These are phyloP conservation scores for Yponomeuta evonymella DNA, from an alignment of 2,888 invertebrate species.

Conservation along the genomic window DNA sequence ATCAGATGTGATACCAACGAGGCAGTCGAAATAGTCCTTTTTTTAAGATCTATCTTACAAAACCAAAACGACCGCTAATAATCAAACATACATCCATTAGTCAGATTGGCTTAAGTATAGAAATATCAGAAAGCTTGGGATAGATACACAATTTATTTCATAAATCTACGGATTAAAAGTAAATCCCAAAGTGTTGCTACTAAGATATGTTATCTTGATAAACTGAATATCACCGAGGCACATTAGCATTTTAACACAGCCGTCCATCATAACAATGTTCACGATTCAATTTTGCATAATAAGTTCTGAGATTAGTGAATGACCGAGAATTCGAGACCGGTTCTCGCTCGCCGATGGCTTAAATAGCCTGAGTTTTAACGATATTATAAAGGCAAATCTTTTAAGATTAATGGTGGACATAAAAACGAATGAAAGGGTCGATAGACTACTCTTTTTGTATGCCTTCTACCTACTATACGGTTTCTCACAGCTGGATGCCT, in stretches of 20 bases:
- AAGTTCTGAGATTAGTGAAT: neutral
- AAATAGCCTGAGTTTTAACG: neutral
- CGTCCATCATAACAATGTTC: constrained; percentile 1
- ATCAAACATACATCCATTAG: constrained; percentile 12
- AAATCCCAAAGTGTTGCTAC: neutral
- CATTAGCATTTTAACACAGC: neutral
- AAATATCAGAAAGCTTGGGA: too few relatives aligned
- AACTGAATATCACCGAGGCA: neutral
- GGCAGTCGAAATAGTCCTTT: neutral
- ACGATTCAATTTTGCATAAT: constrained; percentile 3
- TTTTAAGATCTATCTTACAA: too few relatives aligned
- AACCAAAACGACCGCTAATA: constrained; percentile 4
- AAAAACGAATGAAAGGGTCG: neutral
- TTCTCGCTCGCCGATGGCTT: neutral
- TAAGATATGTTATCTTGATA: neutral
- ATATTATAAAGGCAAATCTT: neutral
- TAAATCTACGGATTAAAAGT: neutral
- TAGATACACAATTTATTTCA: neutral
- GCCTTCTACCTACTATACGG: neutral
- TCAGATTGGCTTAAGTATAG: too few relatives aligned
- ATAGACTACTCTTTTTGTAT: neutral
- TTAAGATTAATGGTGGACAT: neutral
- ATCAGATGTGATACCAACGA: too few relatives aligned
- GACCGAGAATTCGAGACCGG: neutral
- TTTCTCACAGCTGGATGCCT: too few relatives aligned